Percentiles rank a stretch among this genome's conserved stretches.
These are phyloP conservation scores for Cariama cristata DNA, from an alignment of 2,113 vertebrate genomes.

Conservation along the genomic window DNA sequence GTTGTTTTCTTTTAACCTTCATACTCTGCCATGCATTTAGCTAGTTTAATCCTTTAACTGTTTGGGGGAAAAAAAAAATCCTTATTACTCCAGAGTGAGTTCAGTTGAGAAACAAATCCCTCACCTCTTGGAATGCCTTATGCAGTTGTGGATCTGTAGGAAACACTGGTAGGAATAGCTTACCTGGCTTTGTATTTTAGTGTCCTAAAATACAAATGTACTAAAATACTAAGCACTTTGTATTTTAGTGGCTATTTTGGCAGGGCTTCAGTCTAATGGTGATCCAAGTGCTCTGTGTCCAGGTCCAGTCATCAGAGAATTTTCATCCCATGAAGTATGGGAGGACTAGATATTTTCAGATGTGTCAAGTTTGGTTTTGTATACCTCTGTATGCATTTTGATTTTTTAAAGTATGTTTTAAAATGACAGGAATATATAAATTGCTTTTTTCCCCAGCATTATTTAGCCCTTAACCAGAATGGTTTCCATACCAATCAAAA, in stretches of 20 bases:
- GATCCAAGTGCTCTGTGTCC: background rate
- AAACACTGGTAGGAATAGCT: background rate
- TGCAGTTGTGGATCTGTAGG: background rate
- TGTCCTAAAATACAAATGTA: background rate
- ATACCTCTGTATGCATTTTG: background rate
- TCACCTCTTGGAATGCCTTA: slow-evolving; percentile 24
- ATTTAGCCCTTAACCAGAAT: slow-evolving; percentile 9
- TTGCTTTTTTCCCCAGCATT: background rate
- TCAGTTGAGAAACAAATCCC: slow-evolving; percentile 2
- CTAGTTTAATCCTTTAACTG: background rate
- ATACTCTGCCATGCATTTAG: background rate
- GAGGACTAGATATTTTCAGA: slow-evolving; percentile 35
- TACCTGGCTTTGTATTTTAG: background rate
- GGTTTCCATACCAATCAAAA: background rate
- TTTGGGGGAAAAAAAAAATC: background rate
- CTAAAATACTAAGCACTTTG: background rate
- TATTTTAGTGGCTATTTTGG: background rate
- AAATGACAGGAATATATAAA: background rate
- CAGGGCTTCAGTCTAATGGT: background rate
- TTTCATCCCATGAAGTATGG: background rate
- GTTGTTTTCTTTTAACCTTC: background rate
- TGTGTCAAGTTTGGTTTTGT: background rate
- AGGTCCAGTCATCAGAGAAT: slow-evolving; percentile 4
- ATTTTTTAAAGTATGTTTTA: background rate
- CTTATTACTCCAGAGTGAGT: background rate